A percentile compares a stretch with the other conserved stretches of the same genome.
Evolutionary conservation across 2,888 invertebrate species (phyloP).

Genomic region (Agrochola lychnidis): DNA sequence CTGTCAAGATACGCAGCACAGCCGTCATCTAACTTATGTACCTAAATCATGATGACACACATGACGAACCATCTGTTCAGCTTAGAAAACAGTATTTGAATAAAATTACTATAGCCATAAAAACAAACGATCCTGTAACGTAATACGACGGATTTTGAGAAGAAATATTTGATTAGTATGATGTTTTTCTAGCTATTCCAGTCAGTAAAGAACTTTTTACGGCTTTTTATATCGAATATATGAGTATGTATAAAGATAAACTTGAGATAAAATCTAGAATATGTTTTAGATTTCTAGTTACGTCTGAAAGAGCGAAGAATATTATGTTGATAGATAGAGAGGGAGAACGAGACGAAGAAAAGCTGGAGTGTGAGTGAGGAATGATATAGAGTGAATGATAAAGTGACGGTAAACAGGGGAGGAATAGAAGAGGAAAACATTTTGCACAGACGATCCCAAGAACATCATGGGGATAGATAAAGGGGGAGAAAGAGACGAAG

Average conservation of each 20-base stretch:
- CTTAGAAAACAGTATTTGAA: slow-evolving; percentile 32
- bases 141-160: slow-evolving; percentile 22
- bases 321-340: neutral
- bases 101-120: slow-evolving; percentile 46
- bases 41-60: slow-evolving; percentile 27
- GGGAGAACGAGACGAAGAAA: neutral
- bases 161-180: slow-evolving; percentile 29
- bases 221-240: slow-evolving; percentile 17
- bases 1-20: slow-evolving; percentile 29
- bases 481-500: too few species aligned
- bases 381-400: neutral
- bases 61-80: slow-evolving; percentile 2
- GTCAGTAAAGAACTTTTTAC: neutral
- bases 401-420: neutral
- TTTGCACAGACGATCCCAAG: neutral
- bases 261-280: slow-evolving; percentile 5
- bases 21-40: slow-evolving; percentile 28
- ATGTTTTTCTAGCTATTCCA: slow-evolving; percentile 14
- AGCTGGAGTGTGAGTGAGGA: neutral
- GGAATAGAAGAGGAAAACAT: neutral
- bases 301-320: neutral
- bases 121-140: slow-evolving; percentile 38
- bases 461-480: too few species aligned
- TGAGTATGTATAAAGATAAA: slow-evolving; percentile 7
- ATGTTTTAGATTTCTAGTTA: slow-evolving; percentile 22